These are phyloP conservation scores for Ochropleura leucogaster DNA, from an alignment of 2,888 invertebrate genomes.

Conservation along the genomic window DNA sequence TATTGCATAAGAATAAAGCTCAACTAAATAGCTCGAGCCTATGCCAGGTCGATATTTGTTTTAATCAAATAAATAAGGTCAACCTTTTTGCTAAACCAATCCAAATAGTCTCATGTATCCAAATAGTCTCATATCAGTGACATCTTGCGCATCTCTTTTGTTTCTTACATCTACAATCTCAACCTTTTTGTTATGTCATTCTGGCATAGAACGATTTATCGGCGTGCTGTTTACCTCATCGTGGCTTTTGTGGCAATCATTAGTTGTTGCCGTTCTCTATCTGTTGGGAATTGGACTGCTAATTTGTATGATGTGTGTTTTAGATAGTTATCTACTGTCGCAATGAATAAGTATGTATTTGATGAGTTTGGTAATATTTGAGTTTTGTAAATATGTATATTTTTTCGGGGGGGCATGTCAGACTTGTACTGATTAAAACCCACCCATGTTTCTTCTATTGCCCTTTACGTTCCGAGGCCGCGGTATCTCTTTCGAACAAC, in stretches of 20 bases:
- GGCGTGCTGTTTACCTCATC: conserved; percentile 65
- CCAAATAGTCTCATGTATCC: too few species aligned
- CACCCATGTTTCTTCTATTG: too few species aligned
- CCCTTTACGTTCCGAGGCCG: too few species aligned
- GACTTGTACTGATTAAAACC: too few species aligned
- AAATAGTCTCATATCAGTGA: too few species aligned
- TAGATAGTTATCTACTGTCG: conserved; percentile 7
- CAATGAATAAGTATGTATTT: neutral
- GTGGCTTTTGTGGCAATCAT: conserved; percentile 65
- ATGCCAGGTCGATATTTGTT: too few species aligned
- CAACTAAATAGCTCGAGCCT: neutral
- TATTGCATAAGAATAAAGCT: neutral
- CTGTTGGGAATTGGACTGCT: conserved; percentile 36
- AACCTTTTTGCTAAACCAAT: neutral
- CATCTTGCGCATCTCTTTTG: conserved; percentile 30
- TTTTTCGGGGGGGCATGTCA: too few species aligned
- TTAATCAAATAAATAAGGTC: too few species aligned
- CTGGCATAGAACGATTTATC: conserved; percentile 77
- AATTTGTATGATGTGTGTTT: conserved; percentile 53
- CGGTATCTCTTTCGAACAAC: too few species aligned
- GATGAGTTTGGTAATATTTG: neutral
- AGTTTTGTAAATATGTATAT: too few species aligned
- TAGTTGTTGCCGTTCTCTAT: conserved; percentile 55
- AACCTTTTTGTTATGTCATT: conserved; percentile 80
- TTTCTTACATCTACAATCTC: conserved; percentile 44